These are phyloP conservation scores for Trissolcus brochymenae DNA, from an alignment of 2,888 invertebrate species.

Conservation along the genomic window DNA sequence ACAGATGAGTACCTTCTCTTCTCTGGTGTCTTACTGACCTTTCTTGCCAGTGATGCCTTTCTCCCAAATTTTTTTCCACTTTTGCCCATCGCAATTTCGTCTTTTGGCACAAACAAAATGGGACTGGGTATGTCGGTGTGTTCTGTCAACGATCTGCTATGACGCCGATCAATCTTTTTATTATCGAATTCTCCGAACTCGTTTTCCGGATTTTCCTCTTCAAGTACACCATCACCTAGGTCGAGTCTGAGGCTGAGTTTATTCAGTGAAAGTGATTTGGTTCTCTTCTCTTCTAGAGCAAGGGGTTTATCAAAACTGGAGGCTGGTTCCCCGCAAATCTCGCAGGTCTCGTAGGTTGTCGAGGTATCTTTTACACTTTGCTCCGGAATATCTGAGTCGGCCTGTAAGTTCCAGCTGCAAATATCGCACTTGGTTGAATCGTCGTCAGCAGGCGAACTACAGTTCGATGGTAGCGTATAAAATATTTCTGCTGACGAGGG, in stretches of 20 bases:
- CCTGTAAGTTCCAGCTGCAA: slow-evolving; percentile 70
- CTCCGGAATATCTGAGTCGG: slow-evolving; percentile 61
- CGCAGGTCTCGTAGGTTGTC: slow-evolving; percentile 68
- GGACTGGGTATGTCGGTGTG: slow-evolving; percentile 24
- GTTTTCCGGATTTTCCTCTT: slow-evolving; percentile 68
- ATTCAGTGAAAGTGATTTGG: slow-evolving; percentile 59
- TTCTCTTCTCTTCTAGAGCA: slow-evolving; percentile 19
- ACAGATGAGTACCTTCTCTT: slow-evolving; percentile 72
- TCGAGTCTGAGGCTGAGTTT: slow-evolving; percentile 59
- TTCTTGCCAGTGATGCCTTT: slow-evolving; percentile 68
- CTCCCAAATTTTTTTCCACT: slow-evolving; percentile 64
- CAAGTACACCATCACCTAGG: slow-evolving; percentile 54
- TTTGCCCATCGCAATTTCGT: slow-evolving; percentile 62
- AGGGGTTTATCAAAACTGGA: slow-evolving; percentile 27
- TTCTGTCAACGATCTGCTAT: slow-evolving; percentile 23
- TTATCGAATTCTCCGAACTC: slow-evolving; percentile 68
- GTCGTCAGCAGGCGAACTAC: slow-evolving; percentile 70
- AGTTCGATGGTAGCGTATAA: slow-evolving; percentile 66
- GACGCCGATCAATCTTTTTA: slow-evolving; percentile 9
- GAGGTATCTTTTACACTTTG: slow-evolving; percentile 27
- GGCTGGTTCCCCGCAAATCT: slow-evolving; percentile 70
- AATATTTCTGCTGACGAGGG: slow-evolving; percentile 65
- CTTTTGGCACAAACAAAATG: slow-evolving; percentile 64
- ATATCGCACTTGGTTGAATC: slow-evolving; percentile 74
- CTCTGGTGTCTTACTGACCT: slow-evolving; percentile 60